Evolutionary conservation across 2,113 vertebrate species (phyloP).

Genomic region (Lynx canadensis): DNA sequence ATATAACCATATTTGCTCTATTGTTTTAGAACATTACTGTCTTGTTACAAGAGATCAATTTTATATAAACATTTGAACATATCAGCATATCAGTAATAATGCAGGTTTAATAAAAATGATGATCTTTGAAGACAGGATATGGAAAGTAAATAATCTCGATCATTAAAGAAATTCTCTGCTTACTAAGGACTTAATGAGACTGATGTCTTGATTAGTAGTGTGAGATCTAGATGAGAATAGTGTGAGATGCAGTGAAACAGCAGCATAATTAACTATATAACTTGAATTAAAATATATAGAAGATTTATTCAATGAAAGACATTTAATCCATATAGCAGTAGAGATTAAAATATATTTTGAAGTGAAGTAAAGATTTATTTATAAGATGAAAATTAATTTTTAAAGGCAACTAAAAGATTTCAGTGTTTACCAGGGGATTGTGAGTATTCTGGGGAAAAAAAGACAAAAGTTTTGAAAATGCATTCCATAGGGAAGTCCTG

Average conservation of each 20-base stretch:
- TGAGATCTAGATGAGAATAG: not conserved
- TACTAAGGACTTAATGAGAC: not conserved
- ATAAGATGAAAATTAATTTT: conserved; percentile 6
- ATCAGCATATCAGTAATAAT: not conserved
- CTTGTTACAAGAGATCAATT: not conserved
- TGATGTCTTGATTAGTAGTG: not conserved
- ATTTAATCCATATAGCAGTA: not conserved
- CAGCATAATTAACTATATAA: not conserved
- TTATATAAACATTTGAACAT: not conserved
- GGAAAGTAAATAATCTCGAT: not conserved
- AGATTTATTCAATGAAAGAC: not conserved
- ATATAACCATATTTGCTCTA: not conserved
- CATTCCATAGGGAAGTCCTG: not conserved
- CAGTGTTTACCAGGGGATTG: not conserved
- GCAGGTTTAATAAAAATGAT: not conserved
- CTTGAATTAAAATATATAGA: conserved; percentile 12
- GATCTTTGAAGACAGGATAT: not conserved
- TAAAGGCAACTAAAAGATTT: not conserved
- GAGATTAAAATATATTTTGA: conserved; percentile 36
- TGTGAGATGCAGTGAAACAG: conserved; percentile 34
- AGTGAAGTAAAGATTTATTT: not conserved
- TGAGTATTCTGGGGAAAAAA: not conserved
- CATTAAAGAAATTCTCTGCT: not conserved
- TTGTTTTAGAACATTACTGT: conserved; percentile 16
- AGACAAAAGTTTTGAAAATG: not conserved